Conservation (phyloP, 2,888 invertebrate species). For the Baronia brevicornis region DNA sequence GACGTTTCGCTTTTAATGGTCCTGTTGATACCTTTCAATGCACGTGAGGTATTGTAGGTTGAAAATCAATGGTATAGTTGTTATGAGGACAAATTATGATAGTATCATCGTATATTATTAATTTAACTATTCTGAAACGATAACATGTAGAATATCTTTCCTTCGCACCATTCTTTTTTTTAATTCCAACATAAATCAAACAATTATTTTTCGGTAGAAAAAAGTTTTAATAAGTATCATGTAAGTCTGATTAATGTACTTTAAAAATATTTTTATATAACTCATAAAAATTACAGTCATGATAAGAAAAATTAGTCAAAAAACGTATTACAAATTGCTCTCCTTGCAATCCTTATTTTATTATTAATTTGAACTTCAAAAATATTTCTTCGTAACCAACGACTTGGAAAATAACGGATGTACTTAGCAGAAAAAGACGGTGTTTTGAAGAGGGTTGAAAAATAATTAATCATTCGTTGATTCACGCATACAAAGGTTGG, state of each 20-base stretch:
- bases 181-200: too few relatives aligned
- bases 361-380: constrained; percentile 67
- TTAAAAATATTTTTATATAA: too few relatives aligned
- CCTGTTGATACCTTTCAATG: constrained; percentile 40
- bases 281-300: too few relatives aligned
- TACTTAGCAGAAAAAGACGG: constrained; percentile 70
- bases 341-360: constrained; percentile 57
- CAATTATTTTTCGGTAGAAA: too few relatives aligned
- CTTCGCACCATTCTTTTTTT: too few relatives aligned
- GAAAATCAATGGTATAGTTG: constrained; percentile 31
- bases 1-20: constrained; percentile 68
- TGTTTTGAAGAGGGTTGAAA: constrained; percentile 72
- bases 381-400: constrained; percentile 63
- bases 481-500: constrained; percentile 67
- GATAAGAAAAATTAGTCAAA: too few relatives aligned
- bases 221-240: too few relatives aligned
- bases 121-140: too few relatives aligned
- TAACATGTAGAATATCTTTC: too few relatives aligned
- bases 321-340: constrained; percentile 45
- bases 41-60: constrained; percentile 40
- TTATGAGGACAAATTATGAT: too few relatives aligned
- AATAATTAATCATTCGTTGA: constrained; percentile 72
- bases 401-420: constrained; percentile 74
- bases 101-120: too few relatives aligned
- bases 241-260: too few relatives aligned